Evolutionary conservation across 2,797 vertebrate genomes (phyloP).

Genomic region (Phataginus tetradactyla): DNA sequence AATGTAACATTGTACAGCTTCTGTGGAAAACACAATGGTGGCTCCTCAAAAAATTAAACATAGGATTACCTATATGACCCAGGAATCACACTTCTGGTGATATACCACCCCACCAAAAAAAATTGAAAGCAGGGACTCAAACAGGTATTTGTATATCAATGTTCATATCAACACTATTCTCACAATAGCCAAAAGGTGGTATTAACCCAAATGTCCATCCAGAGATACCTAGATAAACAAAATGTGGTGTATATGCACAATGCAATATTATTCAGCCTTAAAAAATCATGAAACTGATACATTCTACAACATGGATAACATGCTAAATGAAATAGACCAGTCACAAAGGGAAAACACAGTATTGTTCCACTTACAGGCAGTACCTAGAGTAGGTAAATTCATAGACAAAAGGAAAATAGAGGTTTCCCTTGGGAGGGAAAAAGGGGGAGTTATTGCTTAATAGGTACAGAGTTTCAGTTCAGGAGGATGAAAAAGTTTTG

Average conservation of each 20-base stretch:
- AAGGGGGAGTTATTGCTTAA: background rate
- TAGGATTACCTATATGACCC: background rate
- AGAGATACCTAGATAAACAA: background rate
- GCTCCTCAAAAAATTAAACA: background rate
- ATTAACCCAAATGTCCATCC: background rate
- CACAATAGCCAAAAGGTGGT: background rate
- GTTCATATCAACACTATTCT: background rate
- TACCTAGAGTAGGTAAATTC: background rate
- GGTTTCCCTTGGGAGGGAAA: background rate
- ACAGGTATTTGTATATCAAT: background rate
- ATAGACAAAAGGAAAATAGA: background rate
- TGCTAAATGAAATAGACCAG: background rate
- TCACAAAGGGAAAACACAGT: background rate
- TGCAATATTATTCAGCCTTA: background rate
- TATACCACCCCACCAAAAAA: background rate
- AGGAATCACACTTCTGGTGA: background rate
- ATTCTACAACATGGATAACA: background rate
- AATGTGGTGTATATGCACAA: background rate
- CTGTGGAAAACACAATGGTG: background rate
- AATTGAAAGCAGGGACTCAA: background rate
- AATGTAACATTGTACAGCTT: background rate
- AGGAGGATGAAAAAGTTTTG: background rate
- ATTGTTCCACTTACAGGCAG: background rate
- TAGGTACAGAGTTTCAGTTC: background rate
- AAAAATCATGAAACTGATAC: background rate